Evolutionary conservation across 1,140 invertebrate species (phyloP), one percentile per base, ranked within the genome.

Genomic region (Drosophila sucinea): DNA sequence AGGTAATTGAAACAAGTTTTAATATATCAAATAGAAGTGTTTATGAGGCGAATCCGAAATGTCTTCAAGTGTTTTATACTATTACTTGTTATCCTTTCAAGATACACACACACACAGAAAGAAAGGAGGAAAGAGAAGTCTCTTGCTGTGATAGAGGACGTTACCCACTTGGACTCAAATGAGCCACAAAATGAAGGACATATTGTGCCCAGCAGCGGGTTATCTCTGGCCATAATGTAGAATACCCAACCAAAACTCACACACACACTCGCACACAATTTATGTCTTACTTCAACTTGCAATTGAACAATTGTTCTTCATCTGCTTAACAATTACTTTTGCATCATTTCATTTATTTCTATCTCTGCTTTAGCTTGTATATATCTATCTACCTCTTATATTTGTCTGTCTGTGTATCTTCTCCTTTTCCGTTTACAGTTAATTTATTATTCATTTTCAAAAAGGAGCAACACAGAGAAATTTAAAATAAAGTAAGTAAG

Each of bases 181-280:
- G 44, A 70, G 54, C 81, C 81, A 72, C 73, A 77, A 60, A 77
- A 75, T 74, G 61, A 64, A 40, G 33, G 47, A 25, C 61, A 68
- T 58, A 65, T 35, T 41, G 32, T 67, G 65, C n/a, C 35, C 29
- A 69, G 60, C 61, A 67, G 73, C 66, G 57, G 66, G 58, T 32
- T 58, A 60, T 67, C 66, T 25, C 30, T 47, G 38, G 67, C 51
- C 68, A 7, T 41, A 41, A 41, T 41, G n/a, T 7, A 38, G 11
- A 4, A 41, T 11, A 41, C n/a, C 40, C 11, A 41, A 41, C 40
- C 10, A n/a, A 27, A 1, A 25, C 23, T 6, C 2, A 25, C 7
- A 51, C 44, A 27, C 7, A 27, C 23, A 51, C 44, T 27, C 7
- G 23, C 17, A 11, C 1, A 51, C 44, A 47, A 27, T 51, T 51